Conservation (phyloP, 2,113 vertebrate species). For the Microcebus jonahi region DNA sequence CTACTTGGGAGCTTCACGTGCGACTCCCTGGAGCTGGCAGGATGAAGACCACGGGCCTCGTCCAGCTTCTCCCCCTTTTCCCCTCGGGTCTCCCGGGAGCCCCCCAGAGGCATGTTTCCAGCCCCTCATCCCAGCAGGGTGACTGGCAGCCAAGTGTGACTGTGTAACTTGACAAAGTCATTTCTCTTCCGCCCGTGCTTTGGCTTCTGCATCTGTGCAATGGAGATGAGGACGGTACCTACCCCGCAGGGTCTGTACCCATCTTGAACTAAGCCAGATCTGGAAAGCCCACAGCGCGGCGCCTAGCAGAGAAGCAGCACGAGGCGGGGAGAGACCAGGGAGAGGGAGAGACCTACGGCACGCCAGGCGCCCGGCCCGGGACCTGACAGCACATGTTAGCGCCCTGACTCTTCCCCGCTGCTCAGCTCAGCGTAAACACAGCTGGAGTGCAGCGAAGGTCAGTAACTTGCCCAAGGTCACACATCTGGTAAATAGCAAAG, state of each 20-base stretch:
- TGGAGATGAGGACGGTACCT: not conserved
- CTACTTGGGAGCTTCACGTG: not conserved
- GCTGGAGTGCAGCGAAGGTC: not conserved
- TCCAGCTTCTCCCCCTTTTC: too few species aligned
- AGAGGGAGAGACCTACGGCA: not conserved
- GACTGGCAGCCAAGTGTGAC: not conserved
- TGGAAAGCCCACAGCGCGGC: not conserved
- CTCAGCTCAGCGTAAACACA: not conserved
- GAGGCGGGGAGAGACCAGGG: too few species aligned
- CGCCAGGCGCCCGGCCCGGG: accelerated
- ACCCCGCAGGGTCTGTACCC: not conserved
- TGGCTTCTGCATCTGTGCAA: not conserved
- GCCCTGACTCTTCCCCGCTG: not conserved
- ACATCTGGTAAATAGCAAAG: not conserved
- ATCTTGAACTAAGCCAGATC: not conserved
- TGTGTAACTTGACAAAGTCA: not conserved
- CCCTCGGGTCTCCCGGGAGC: not conserved
- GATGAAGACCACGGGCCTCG: not conserved
- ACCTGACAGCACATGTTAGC: accelerated
- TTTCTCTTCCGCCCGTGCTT: not conserved
- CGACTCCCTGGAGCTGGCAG: not conserved
- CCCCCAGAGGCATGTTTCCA: not conserved
- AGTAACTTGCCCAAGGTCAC: not conserved
- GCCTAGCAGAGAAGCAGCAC: not conserved
- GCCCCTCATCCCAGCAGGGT: not conserved